Conservation (phyloP, 2,888 invertebrate genomes). For the Hypolimnas misippus region DNA sequence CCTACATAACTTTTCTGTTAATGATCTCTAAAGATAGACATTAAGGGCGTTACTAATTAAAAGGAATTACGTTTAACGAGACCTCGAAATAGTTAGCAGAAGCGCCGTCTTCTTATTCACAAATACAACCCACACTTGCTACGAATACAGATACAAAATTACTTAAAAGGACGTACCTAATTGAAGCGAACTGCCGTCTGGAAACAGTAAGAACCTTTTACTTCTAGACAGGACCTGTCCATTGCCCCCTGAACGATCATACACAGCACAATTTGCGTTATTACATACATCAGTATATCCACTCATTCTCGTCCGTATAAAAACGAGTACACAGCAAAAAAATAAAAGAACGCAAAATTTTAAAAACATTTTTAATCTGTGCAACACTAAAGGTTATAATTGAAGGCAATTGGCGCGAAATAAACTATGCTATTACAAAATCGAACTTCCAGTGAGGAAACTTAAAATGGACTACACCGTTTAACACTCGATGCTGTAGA, state of each 20-base stretch:
- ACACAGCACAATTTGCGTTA: constrained; percentile 51
- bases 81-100: too few species aligned
- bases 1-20: too few species aligned
- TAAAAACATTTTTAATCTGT: constrained; percentile 16
- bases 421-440: constrained; percentile 43
- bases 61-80: too few species aligned
- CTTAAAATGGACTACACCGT: constrained; percentile 62
- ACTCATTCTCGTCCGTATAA: constrained; percentile 53
- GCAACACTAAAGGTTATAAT: constrained; percentile 1
- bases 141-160: constrained; percentile 4
- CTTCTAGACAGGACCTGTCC: constrained; percentile 74
- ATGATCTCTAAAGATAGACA: too few species aligned
- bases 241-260: constrained; percentile 50
- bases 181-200: constrained; percentile 85
- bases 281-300: constrained; percentile 47
- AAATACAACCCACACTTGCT: not conserved
- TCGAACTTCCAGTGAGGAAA: constrained; percentile 53
- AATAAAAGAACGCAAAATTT: constrained; percentile 17
- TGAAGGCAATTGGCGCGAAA: constrained; percentile 33
- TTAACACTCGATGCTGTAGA: constrained; percentile 49
- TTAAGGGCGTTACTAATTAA: too few species aligned
- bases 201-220: constrained; percentile 85
- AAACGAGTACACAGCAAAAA: constrained; percentile 44
- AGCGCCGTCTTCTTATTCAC: not conserved
- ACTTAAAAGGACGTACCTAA: constrained; percentile 71